Base-by-base conservation (phyloP, 2,888 invertebrate genomes). In the Phlogophora meticulosa region DNA sequence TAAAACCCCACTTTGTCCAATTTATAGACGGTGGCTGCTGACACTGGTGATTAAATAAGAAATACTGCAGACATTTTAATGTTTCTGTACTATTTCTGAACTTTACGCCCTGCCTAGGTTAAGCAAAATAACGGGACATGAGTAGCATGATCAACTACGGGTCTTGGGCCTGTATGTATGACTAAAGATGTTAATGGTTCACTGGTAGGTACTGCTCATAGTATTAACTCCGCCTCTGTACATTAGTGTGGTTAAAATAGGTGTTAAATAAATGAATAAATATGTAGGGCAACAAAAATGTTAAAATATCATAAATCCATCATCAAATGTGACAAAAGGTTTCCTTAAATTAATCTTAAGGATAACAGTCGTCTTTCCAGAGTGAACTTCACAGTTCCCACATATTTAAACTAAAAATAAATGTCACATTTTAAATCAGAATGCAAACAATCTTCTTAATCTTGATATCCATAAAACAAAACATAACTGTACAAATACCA, bases 401-500 rank as follows among this genome's bases (percentile, higher is more conserved):
- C 5, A 2, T 28, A 28, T 28, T 5, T 28, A 28, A 4, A 28
- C 28, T 28, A 32, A 34, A 38, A 59, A 63, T 7, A 45, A 55
- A 45, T 36, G 40, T 42, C 42, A 22, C 15, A 13, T 24, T 49
- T n/a, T 60, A 70, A 70, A 75, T 38, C 70, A 60, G 36, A 55
- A 71, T 48, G 46, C 61, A 62, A 62, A 72, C 72, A 76, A 66
- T n/a, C n/a, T n/a, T n/a, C 59, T 52, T 59, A 66, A 75, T 75
- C 76, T 66, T 66, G 55, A 75, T 66, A 66, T 58, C 38, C 32
- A 42, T 24, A 69, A 60, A 76, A 52, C 63, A 63, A 53, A 62
- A 69, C 42, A 34, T 55, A 61, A 59, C 57, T 48, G 59, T 55
- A 56, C 55, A 56, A 68, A 72, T 64, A 68, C 46, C 15, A 66